Conservation (phyloP, 2,888 invertebrate species). For the Papilio gigon region DNA sequence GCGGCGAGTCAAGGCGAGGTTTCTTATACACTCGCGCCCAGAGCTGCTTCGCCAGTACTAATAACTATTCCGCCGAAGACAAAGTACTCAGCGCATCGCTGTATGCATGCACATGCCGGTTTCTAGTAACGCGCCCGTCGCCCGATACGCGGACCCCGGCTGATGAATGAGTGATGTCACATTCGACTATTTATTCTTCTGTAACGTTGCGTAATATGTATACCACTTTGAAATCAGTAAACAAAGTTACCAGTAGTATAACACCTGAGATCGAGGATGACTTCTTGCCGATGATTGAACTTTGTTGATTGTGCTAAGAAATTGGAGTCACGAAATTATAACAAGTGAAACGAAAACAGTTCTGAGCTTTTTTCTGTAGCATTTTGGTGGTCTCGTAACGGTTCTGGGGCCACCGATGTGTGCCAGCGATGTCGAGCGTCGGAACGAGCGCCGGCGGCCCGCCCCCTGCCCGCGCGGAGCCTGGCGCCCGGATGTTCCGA, state of each 20-base stretch:
- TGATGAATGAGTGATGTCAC: constrained; percentile 37
- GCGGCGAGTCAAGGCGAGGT: constrained; percentile 67
- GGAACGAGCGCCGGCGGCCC: constrained; percentile 15
- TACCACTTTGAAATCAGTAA: constrained; percentile 42
- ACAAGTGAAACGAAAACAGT: constrained; percentile 77
- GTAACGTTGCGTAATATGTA: background rate
- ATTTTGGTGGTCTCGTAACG: constrained; percentile 75
- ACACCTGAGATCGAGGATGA: constrained; percentile 56
- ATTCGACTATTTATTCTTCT: constrained; percentile 13
- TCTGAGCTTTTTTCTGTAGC: constrained; percentile 66
- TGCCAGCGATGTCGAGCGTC: constrained; percentile 26
- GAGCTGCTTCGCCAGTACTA: constrained; percentile 59
- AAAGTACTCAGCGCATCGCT: constrained; percentile 53
- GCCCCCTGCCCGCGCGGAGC: background rate
- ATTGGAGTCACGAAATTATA: constrained; percentile 72
- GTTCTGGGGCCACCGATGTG: constrained; percentile 56
- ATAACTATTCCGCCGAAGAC: constrained; percentile 60
- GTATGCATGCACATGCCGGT: constrained; percentile 45
- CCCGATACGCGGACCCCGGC: constrained; percentile 21
- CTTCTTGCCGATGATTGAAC: constrained; percentile 61
- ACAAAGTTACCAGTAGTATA: constrained; percentile 59
- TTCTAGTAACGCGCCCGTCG: constrained; percentile 41
- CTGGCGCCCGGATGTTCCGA: constrained; percentile 5
- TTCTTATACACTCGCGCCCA: constrained; percentile 67
- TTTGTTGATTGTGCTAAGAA: constrained; percentile 68